These are phyloP conservation scores for Trachythela sp. DNA, from an alignment of 64 coral and sea anemone genomes.

Conservation along the genomic window DNA sequence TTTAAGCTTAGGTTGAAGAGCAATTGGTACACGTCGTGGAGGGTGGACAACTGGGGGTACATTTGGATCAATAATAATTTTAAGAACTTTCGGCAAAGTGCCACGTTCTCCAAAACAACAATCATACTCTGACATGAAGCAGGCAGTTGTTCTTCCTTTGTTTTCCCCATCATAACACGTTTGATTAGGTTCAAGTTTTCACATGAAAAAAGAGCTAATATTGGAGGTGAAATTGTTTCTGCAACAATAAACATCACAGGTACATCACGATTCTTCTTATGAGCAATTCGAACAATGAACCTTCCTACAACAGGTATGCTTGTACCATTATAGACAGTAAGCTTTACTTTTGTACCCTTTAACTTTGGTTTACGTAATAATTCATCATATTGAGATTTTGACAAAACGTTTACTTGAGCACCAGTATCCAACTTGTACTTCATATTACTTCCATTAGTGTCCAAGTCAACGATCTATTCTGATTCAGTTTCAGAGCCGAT, in stretches of 20 bases:
- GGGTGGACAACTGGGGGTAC: conserved; percentile 11
- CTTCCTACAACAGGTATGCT: neutral
- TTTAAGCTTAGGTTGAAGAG: conserved; percentile 34
- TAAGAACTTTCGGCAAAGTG: conserved; percentile 36
- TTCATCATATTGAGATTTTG: neutral
- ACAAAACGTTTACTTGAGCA: neutral
- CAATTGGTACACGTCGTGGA: neutral
- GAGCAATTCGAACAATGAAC: neutral
- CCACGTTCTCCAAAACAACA: conserved; percentile 46
- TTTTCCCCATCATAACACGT: conserved; percentile 24
- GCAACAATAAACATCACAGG: conserved; percentile 14
- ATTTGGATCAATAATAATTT: conserved; percentile 47
- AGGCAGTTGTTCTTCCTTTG: conserved; percentile 20
- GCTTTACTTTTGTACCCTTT: conserved; percentile 14
- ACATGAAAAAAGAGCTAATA: conserved; percentile 40
- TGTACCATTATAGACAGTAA: conserved; percentile 7
- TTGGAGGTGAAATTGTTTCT: conserved; percentile 35
- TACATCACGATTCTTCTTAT: neutral
- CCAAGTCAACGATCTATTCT: too few species aligned
- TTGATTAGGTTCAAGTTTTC: conserved; percentile 19
- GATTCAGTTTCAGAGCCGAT: too few species aligned
- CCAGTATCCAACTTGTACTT: too few species aligned
- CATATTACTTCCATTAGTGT: too few species aligned
- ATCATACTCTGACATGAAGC: conserved; percentile 42
- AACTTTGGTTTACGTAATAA: neutral